These are phyloP conservation scores for Ectropis grisescens DNA, from an alignment of 1,140 invertebrate species.

Conservation along the genomic window DNA sequence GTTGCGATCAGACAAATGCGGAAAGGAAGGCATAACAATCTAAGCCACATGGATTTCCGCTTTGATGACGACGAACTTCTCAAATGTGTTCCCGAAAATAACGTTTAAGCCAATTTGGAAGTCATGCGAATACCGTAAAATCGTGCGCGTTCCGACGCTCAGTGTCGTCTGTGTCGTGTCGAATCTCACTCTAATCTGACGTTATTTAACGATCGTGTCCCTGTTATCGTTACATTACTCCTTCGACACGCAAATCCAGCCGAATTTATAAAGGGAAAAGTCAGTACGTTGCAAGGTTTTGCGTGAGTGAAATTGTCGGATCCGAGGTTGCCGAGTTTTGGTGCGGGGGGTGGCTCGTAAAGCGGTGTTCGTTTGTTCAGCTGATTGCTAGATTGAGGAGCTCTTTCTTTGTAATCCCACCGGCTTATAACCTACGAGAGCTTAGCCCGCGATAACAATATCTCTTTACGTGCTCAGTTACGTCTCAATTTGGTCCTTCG, in stretches of 20 bases:
- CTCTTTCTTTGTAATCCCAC: slow-evolving; percentile 24
- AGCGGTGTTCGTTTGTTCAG: slow-evolving; percentile 46
- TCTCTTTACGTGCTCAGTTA: too few species aligned
- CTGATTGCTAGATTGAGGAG: slow-evolving; percentile 51
- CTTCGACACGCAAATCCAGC: slow-evolving; percentile 43
- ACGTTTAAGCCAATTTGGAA: slow-evolving; percentile 36
- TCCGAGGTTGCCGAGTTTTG: slow-evolving; percentile 31
- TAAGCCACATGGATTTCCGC: slow-evolving; percentile 33
- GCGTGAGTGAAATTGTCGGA: slow-evolving; percentile 33
- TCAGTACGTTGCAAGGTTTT: slow-evolving; percentile 42
- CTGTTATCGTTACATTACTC: slow-evolving; percentile 44
- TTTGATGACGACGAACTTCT: slow-evolving; percentile 49
- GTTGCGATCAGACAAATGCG: too few species aligned
- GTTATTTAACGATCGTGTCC: slow-evolving; percentile 45
- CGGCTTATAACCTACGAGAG: slow-evolving; percentile 11
- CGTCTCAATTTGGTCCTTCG: too few species aligned
- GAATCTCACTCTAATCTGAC: slow-evolving; percentile 24
- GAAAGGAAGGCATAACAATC: slow-evolving; percentile 15
- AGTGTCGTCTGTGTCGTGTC: too few species aligned
- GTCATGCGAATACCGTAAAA: slow-evolving; percentile 57
- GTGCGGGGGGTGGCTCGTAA: slow-evolving; percentile 28
- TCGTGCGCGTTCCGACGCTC: slow-evolving; percentile 9
- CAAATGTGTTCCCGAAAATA: slow-evolving; percentile 47
- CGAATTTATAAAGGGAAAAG: slow-evolving; percentile 32
- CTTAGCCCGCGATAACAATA: slow-evolving; percentile 1